Evolutionary conservation across 2,113 vertebrate species (phyloP), one percentile per base, ranked within the genome.

Genomic region (Oplegnathus fasciatus): DNA sequence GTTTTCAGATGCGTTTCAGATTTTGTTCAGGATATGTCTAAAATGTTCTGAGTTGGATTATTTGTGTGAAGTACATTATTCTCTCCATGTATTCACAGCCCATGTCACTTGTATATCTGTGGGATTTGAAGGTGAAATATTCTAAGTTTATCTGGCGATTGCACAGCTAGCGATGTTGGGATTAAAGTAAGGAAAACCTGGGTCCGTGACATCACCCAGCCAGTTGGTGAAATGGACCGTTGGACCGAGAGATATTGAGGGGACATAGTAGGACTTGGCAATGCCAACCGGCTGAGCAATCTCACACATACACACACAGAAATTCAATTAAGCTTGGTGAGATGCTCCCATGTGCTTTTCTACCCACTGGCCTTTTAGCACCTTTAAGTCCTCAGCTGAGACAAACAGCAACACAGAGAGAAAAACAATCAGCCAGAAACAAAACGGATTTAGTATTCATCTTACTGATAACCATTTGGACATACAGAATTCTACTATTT

Each of bases 131-230:
- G 57, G 40, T 77, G 67, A 52, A 81, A 42, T 77, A 30, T 34
- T 32, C 2, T 54, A 40, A 30, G 26, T 71, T 22, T 54, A 8
- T 66, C 17, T 40, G 28, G 54, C 68, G 62, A 34, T 37, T 34
- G 34, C 54, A 64, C 54, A 32, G 75, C 80, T 68, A 6, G 65
- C 14, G 6, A 40, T 42, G 57, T n/a, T 52, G 18, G 44, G 13
- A 69, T 52, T 30, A 48, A 50, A 37, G 30, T 2, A 8, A 50
- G 24, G 0, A 69, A 67, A 57, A 57, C 57, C 15, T 6, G 37
- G 20, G 28, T 62, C 69, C 24, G 26, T 91, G 90, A 92, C 80
- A 82, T 89, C 86, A 85, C 55, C 37, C 42, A 66, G 57, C 62
- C 62, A 46, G 37, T 26, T 50, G 28, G 44, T 80, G 85, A 87